Conservation (phyloP, 2,888 invertebrate genomes). For the Tridacna gigas region DNA sequence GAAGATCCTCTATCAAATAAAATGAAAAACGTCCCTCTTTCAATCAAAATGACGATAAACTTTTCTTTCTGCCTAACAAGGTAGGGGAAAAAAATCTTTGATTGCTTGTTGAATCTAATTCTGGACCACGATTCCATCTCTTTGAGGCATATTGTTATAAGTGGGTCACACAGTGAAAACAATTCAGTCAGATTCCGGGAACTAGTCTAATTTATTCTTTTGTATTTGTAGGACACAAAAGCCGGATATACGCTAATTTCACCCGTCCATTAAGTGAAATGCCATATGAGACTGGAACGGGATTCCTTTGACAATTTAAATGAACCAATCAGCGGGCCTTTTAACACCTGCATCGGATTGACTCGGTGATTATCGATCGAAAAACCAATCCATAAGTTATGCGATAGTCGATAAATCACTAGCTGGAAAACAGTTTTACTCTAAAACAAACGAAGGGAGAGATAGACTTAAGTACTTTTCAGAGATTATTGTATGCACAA, state of each 20-base stretch:
- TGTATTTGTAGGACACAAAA: conserved; percentile 11
- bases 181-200: background rate
- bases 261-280: conserved; percentile 3
- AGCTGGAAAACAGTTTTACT: conserved; percentile 8
- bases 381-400: background rate
- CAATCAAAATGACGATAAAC: no score
- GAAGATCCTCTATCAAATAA: no score
- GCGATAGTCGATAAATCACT: background rate
- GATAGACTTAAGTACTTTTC: background rate
- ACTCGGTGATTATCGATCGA: background rate
- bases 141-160: background rate
- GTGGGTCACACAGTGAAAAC: background rate
- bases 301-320: conserved; percentile 1
- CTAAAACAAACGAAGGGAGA: conserved; percentile 10
- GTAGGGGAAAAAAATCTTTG: no score
- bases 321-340: conserved; percentile 5
- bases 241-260: conserved; percentile 11
- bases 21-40: no score
- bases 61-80: no score
- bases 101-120: no score
- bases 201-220: background rate
- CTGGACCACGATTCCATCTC: no score
- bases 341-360: background rate
- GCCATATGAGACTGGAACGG: conserved; percentile 1
- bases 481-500: background rate